Base-by-base conservation (phyloP, 2,888 invertebrate species). In the Mythimna pallens region DNA sequence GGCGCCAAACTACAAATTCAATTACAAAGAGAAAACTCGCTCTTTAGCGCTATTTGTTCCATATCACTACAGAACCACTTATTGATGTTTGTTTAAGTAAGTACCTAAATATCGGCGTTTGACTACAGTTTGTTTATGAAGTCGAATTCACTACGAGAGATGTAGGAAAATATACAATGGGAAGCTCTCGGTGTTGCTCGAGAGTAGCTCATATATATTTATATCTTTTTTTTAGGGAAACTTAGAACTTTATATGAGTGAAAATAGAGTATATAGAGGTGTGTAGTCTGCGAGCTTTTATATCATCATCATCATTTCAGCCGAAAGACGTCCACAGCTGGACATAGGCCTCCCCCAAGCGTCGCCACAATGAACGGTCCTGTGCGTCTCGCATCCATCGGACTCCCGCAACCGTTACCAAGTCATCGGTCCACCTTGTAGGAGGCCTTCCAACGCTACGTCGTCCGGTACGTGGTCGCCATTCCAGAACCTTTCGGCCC, bases 141-240 rank as follows among this genome's bases (percentile, higher is more conserved):
- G 62, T 76, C 70, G 79, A 86, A 85, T 83, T 71, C 76, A 85
- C 85, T 85, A 73, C 64, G 47, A 65, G 64, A 68, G 65, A 76
- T 69, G 68, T 81, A 50, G 55, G 71, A 82, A 82, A 85, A 86
- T 85, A 83, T 82, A 86, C 83, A 80, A 77, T 80, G 59, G 30
- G 63, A 75, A 83, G 68, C 63, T 43, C 65, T 82, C 62, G 50
- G 64, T 43, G 50, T 20, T 74, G 63, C 36, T 63, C 17, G 55
- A 68, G 62, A 72, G 80, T 80, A 65, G 64, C 81, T 73, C 81
- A 36, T 63, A 58, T 61, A 12, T 70, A 78, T 74, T 80, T 78
- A 72, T 78, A 82, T 69, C 50, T 58, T 52, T 47, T 40, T 47
- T 22, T 36, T 40, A 9, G 10, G 22, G 8, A 5, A 9, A 70